A percentile compares a stretch with the other conserved stretches of the same genome.
These are phyloP conservation scores for Umimayanthus kanabou DNA, from an alignment of 92 coral and sea anemone genomes.

Conservation along the genomic window DNA sequence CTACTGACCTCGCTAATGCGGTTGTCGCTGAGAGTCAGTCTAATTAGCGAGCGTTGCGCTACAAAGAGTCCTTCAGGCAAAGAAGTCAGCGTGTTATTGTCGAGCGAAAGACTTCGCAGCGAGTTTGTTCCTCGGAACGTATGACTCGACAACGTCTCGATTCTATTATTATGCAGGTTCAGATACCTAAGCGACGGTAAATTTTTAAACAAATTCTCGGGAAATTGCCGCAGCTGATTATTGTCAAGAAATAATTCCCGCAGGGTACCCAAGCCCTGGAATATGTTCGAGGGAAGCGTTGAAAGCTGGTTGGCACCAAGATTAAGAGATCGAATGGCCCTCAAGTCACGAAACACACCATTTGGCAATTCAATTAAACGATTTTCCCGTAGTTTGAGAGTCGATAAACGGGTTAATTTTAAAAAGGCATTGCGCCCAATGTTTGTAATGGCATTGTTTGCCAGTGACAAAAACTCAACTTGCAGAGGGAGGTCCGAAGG, in stretches of 20 bases:
- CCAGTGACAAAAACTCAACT: constrained; percentile 69
- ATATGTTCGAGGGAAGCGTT: constrained; percentile 71
- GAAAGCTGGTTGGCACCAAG: constrained; percentile 76
- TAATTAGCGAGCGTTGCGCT: constrained; percentile 60
- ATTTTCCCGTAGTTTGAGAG: constrained; percentile 75
- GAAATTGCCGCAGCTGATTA: constrained; percentile 71
- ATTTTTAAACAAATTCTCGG: constrained; percentile 72
- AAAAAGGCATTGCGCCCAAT: constrained; percentile 68
- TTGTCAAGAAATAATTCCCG: constrained; percentile 81
- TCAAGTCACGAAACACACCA: constrained; percentile 84
- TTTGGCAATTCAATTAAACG: constrained; percentile 73
- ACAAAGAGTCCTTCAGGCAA: constrained; percentile 60
- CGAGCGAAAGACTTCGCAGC: constrained; percentile 64
- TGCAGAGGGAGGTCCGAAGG: constrained; percentile 74
- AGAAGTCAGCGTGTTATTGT: constrained; percentile 69
- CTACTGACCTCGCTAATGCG: constrained; percentile 57
- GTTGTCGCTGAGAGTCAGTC: constrained; percentile 72
- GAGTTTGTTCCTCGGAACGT: constrained; percentile 70
- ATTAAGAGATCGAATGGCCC: constrained; percentile 70
- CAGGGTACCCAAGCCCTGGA: constrained; percentile 67
- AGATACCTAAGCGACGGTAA: constrained; percentile 74
- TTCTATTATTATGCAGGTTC: constrained; percentile 75
- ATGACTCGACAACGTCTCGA: constrained; percentile 63
- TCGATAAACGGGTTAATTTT: constrained; percentile 70
- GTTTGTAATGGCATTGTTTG: constrained; percentile 66